Conservation (phyloP, 2,797 vertebrate species). For the Labeo calbasu region DNA sequence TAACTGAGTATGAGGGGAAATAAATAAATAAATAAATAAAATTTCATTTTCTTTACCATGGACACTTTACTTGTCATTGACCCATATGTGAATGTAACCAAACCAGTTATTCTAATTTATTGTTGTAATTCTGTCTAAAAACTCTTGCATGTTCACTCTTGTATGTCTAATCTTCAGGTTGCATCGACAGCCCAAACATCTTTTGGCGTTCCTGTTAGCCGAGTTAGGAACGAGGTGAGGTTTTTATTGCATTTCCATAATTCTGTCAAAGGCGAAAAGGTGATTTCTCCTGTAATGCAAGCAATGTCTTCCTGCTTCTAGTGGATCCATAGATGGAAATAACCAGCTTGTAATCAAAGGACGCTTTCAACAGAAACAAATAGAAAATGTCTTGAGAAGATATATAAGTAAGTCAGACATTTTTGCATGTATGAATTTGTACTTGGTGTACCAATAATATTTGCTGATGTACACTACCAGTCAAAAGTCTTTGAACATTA, state of each 20-base stretch:
- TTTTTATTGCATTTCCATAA: background rate
- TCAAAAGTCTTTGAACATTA: too few relatives aligned
- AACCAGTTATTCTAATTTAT: background rate
- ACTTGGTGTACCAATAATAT: background rate
- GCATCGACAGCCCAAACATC: conserved; percentile 99
- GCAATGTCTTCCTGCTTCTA: background rate
- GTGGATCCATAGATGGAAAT: conserved; percentile 99
- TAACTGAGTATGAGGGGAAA: too few relatives aligned
- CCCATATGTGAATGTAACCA: background rate
- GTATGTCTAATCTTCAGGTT: conserved; percentile 78
- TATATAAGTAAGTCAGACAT: conserved; percentile 94
- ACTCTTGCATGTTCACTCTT: background rate
- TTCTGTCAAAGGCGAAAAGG: background rate
- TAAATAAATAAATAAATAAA: too few relatives aligned
- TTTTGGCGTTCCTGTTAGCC: conserved; percentile 97
- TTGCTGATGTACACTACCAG: too few relatives aligned
- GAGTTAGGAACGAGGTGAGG: conserved; percentile 96
- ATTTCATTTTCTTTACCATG: background rate
- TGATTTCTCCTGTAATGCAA: background rate
- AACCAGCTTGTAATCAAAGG: conserved; percentile 99
- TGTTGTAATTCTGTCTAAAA: background rate
- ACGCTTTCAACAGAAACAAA: conserved; percentile 99
- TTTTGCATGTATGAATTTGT: background rate
- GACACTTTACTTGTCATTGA: background rate
- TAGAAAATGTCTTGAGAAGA: conserved; percentile 99